Evolutionary conservation across 1,140 invertebrate genomes (phyloP).

Genomic region (Scaptomyza hsui): DNA sequence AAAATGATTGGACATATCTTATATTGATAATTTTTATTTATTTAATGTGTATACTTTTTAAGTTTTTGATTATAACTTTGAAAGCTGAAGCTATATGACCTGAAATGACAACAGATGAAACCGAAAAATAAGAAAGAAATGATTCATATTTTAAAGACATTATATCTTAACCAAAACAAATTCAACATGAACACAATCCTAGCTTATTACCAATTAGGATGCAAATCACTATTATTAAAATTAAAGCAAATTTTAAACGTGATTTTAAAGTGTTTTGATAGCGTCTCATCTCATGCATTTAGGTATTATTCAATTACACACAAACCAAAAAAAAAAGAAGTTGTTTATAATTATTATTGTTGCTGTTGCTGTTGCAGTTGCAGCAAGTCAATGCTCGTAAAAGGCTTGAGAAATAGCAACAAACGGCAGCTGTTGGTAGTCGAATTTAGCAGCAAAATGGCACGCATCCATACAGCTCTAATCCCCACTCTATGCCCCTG

Average conservation of each 20-base stretch:
- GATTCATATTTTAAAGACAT: too few species aligned
- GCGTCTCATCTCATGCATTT: conserved; percentile 35
- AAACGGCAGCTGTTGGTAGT: conserved; percentile 69
- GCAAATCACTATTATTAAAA: conserved; percentile 6
- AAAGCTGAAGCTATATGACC: too few species aligned
- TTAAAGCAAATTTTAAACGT: conserved; percentile 3
- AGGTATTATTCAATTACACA: conserved; percentile 71
- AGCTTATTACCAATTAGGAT: not conserved
- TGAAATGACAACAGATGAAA: too few species aligned
- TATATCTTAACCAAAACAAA: not conserved
- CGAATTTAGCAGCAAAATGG: conserved; percentile 76
- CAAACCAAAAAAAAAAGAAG: conserved; percentile 33
- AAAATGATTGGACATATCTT: too few species aligned
- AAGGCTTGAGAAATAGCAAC: conserved; percentile 52
- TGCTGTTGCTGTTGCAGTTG: conserved; percentile 31
- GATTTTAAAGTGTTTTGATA: conserved; percentile 11
- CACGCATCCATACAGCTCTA: conserved; percentile 68
- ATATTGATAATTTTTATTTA: too few species aligned
- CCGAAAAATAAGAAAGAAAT: too few species aligned
- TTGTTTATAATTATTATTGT: conserved; percentile 30
- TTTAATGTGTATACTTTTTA: too few species aligned
- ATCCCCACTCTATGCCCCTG: not conserved
- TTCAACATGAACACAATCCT: not conserved
- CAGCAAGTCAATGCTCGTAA: conserved; percentile 65
- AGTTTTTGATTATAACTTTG: too few species aligned